Evolutionary conservation across 2,888 invertebrate genomes (phyloP), one percentile per base, ranked within the genome.

Genomic region (Drosophila hamatofila): DNA sequence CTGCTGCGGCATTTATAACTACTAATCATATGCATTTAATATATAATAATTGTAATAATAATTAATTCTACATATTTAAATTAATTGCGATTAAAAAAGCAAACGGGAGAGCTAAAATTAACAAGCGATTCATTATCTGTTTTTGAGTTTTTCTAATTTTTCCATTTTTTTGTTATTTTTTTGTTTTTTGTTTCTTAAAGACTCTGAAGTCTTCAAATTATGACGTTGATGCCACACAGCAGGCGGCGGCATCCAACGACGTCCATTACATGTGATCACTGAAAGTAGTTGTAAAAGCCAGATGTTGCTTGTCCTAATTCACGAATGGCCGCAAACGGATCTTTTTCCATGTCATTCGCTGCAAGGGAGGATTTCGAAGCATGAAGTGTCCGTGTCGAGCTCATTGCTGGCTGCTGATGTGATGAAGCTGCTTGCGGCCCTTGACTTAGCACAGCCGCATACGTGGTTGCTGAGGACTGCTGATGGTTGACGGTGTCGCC

Each of bases 241-340:
- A 69, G 69, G 51, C 49, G 51, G 58, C 46, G 33, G 35, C 41
- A 48, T 56, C 16, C 27, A 49, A 62, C 51, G 60, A 57, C 58
- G 35, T 42, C n/a, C 39, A 37, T 39, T 39, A 54, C 63, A 48
- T 33, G 18, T 35, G 69, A 73, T 91, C 90, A 94, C 86, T 94
- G 94, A 92, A 94, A 94, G 92, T 94, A 94, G 90, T 94, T 94
- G 90, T 94, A 94, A 81, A 94, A 93, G 74, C 94, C 94, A 74
- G 93, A 91, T 74, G 92, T 91, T 83, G 93, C 92, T 88, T 93
- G 93, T 37, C 94, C 94, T 64, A 94, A 87, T 69, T 94, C 94
- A 56, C 94, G 91, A 75, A 94, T 93, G 72, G 93, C 93, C 52
- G 93, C 93, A 88, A 94, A 93, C 18, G 93, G 94, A 90, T 93